These are phyloP conservation scores for Cylloceria caligata DNA, from an alignment of 2,888 invertebrate species.

Conservation along the genomic window DNA sequence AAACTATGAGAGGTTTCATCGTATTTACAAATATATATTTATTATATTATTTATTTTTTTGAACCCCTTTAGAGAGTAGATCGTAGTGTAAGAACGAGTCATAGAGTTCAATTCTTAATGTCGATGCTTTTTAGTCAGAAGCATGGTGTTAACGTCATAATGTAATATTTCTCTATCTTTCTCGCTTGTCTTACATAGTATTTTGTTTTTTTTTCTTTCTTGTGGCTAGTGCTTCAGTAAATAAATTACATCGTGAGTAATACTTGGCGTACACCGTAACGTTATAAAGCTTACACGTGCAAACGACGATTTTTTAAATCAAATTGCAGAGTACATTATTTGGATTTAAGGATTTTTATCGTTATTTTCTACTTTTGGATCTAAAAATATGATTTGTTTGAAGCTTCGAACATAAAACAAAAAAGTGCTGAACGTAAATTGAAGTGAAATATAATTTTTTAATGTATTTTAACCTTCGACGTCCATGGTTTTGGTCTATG, in stretches of 20 bases:
- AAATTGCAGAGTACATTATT: neutral
- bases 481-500: too few relatives aligned
- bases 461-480: too few relatives aligned
- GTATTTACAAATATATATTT: neutral
- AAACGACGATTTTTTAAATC: neutral
- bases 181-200: constrained; percentile 36
- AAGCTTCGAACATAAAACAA: neutral
- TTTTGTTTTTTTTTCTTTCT: constrained; percentile 19
- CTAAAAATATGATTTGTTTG: neutral
- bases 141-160: constrained; percentile 50
- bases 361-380: neutral
- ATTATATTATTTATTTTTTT: constrained; percentile 14
- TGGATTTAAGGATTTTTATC: neutral
- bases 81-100: constrained; percentile 27
- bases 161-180: constrained; percentile 15
- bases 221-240: constrained; percentile 36
- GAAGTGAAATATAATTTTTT: neutral
- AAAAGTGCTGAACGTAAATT: neutral
- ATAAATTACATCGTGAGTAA: neutral
- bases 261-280: neutral
- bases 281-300: neutral
- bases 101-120: constrained; percentile 22
- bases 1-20: too few relatives aligned
- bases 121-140: constrained; percentile 30
- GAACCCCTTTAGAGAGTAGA: constrained; percentile 39